Conservation (phyloP, 2,888 invertebrate species). For the Drosophila vallismaia region DNA sequence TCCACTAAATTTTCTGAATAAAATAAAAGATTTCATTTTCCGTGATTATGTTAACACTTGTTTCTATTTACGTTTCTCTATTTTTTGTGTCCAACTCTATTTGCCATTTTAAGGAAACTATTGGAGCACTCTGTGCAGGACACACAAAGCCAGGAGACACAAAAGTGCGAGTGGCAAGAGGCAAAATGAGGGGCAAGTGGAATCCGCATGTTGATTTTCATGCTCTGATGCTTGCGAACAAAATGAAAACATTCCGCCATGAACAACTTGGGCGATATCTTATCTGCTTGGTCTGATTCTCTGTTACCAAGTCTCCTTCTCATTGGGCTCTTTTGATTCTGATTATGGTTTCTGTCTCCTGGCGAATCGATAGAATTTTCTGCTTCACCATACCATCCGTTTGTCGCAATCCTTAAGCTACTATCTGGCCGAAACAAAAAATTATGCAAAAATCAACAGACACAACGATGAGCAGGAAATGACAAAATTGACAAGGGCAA, state of each 20-base stretch:
- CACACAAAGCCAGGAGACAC: constrained; percentile 19
- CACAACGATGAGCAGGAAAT: constrained; percentile 44
- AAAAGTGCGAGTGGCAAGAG: constrained; percentile 9
- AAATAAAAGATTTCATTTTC: constrained; percentile 6
- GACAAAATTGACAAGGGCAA: constrained; percentile 55
- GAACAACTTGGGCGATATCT: constrained; percentile 58
- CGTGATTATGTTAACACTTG: constrained; percentile 24
- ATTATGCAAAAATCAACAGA: constrained; percentile 65
- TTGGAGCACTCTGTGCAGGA: constrained; percentile 55
- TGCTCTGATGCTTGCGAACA: constrained; percentile 74
- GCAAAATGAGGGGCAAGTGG: constrained; percentile 13
- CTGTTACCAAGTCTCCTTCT: constrained; percentile 12
- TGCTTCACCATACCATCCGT: constrained; percentile 21
- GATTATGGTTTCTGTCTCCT: constrained; percentile 27
- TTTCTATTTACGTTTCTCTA: constrained; percentile 11
- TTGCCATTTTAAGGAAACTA: constrained; percentile 37
- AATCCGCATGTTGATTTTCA: constrained; percentile 75
- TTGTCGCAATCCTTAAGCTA: constrained; percentile 58
- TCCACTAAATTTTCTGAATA: background rate
- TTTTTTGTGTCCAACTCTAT: constrained; percentile 17
- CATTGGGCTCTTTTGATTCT: constrained; percentile 11
- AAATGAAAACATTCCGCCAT: constrained; percentile 76
- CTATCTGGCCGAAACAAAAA: constrained; percentile 50
- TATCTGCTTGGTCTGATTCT: constrained; percentile 52
- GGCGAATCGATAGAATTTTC: constrained; percentile 42